Percentiles rank a stretch among this genome's conserved stretches.
phyloP scores from a whole-genome alignment of 2,113 vertebrate species.

The Typhlomys cinereus region DNA sequence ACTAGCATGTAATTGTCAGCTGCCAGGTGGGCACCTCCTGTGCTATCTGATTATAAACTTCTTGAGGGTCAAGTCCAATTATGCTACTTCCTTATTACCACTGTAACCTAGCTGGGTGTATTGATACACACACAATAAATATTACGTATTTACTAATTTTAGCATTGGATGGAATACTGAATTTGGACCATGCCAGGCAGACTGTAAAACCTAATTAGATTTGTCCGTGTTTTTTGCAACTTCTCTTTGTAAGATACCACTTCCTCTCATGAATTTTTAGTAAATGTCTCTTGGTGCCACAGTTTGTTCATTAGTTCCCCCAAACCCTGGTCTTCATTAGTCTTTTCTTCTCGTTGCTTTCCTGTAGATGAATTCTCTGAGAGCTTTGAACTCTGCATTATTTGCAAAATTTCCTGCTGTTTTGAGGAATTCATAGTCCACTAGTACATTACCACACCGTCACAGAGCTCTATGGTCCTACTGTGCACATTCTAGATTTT shows the following conservation, averaged over 20 bases:
- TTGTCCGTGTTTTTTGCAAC: background rate
- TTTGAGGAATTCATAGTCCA: background rate
- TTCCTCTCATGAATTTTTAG: slow-evolving; percentile 18
- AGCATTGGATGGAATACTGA: background rate
- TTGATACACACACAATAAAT: background rate
- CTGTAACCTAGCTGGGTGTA: background rate
- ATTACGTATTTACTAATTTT: background rate
- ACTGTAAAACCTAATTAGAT: background rate
- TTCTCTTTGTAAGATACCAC: background rate
- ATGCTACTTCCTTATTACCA: background rate
- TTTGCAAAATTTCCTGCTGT: background rate
- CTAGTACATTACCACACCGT: background rate
- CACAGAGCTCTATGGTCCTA: background rate
- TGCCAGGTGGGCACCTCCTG: background rate
- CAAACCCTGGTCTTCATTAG: background rate
- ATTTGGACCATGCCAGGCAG: background rate
- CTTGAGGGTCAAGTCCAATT: background rate
- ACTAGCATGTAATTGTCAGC: background rate
- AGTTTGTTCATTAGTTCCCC: background rate
- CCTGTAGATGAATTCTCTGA: background rate
- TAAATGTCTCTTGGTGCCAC: background rate
- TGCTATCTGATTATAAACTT: background rate
- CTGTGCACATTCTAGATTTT: background rate
- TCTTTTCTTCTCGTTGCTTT: background rate
- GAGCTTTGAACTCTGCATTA: slow-evolving; percentile 3